Evolutionary conservation across 2,113 vertebrate species (phyloP).

Genomic region (Xerus inauris): DNA sequence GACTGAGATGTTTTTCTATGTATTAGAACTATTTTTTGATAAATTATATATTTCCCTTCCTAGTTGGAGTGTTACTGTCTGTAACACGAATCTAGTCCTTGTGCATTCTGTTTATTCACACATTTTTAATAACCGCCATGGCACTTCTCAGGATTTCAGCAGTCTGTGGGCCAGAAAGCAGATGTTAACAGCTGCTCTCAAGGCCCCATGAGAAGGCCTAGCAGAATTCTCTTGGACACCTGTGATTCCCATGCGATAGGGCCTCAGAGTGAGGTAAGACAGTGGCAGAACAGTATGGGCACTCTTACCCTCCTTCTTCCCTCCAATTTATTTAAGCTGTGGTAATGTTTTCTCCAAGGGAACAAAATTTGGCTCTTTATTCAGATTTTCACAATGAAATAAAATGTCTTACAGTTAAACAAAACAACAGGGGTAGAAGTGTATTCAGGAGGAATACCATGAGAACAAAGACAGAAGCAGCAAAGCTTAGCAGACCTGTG

Average conservation of each 20-base stretch:
- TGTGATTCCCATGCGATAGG: neutral
- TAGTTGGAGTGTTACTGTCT: constrained; percentile 58
- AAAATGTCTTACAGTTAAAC: constrained; percentile 69
- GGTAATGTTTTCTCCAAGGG: constrained; percentile 44
- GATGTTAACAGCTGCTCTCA: neutral
- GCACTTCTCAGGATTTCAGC: neutral
- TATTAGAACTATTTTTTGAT: constrained; percentile 82
- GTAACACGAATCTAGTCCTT: neutral
- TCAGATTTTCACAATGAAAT: constrained; percentile 78
- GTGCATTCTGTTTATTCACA: neutral
- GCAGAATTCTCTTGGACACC: neutral
- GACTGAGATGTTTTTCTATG: constrained; percentile 75
- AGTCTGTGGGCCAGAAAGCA: neutral
- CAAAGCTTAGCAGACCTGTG: neutral
- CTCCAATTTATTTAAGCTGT: constrained; percentile 54
- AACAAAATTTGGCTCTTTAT: constrained; percentile 68
- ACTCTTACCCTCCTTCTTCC: neutral
- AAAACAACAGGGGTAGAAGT: no score
- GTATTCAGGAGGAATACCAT: neutral
- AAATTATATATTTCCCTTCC: constrained; percentile 78
- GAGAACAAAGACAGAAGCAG: neutral
- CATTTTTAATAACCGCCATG: neutral
- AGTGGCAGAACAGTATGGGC: neutral
- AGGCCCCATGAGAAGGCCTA: neutral
- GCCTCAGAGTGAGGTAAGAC: neutral